Base-by-base conservation (phyloP, 1,140 invertebrate species). In the Geopemphigus sp. region DNA sequence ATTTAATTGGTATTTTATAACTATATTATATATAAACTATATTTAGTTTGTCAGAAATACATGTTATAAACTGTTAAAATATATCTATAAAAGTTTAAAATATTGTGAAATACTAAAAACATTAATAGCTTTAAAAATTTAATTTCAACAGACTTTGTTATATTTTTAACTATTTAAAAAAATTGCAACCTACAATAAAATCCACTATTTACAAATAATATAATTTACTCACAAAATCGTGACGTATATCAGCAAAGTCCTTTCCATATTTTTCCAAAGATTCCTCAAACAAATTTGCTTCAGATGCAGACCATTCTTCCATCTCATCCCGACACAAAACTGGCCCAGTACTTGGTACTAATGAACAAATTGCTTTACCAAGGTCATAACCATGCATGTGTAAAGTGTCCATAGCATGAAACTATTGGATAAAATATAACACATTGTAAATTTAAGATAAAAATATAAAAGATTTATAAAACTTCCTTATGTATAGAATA, bases 271-370 rank as follows among this genome's bases (percentile, higher is more conserved):
- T 99, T 86, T 99, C 97, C 82, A 95, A 89, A 61, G 97, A 97
- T 87, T 99, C 98, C 88, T 99, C 98, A 87, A 99, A 99, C 47
- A 99, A 90, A 88, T 98, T 99, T 24, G 97, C 97, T 86, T 99
- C 98, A 19, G 96, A 95, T 14, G 98, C 95, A 82, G 96, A 98
- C 98, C 98, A 99, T 87, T 99, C 98, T 88, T 99, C 98, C 94
- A 99, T 98, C 88, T 99, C 97, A 88, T 99, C 98, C 82, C 96
- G 89, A 88, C 97, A 99, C 53, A 99, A 89, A 82, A 99, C 94
- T 1, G 98, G 97, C 14, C 97, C 97, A 82, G 94, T 94, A 73
- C 92, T 91, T 50, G 98, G 97, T 84, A 99, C 97, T 84, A 99
- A 89, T 73, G 94, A 96, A 83, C 94, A 93, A 84, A 98, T 91